Base-by-base conservation (phyloP, 2,113 vertebrate genomes). In the Thinocorus orbignyianus region DNA sequence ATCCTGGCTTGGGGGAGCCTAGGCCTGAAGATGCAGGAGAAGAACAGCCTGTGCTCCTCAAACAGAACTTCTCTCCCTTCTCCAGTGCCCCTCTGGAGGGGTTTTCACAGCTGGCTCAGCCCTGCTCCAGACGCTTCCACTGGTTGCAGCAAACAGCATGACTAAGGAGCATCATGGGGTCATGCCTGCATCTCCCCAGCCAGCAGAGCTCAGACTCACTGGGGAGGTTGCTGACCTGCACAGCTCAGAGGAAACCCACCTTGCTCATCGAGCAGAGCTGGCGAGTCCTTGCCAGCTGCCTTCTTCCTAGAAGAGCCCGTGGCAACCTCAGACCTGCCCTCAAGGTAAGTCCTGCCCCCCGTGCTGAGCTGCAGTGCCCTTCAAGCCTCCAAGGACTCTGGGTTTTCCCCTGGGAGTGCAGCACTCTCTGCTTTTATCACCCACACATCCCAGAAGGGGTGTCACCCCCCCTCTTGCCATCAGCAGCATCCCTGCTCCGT, bases 121-220 rank as follows among this genome's bases (percentile, higher is more conserved):
- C 2, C 49, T 83, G 42, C 42, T 26, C 15, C 1, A 8, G 37
- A 70, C 44, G 49, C 66, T 69, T 90, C 74, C 71, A 91, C 42
- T 91, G 58, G 68, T 66, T 86, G 82, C 88, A 88, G 44, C 64
- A 30, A 88, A 54, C 35, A 42, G 17, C 30, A 15, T 60, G 85
- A 68, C 55, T 90, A 66, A 91, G 69, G 62, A 46, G 66, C 3
- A 2, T n/a, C 68, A 81, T 1, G 16, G 62, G 51, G 64, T 58
- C 0, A 0, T 1, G 23, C 30, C 57, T 48, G 52, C 0, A 0
- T 25, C 61, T 74, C 39, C 80, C 42, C 61, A 68, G 55, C 13
- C 25, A 1, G 11, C 3, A 1, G 46, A 71, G 44, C 57, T 72
- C 78, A 49, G 44, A 14, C 46, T 94, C 22, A 15, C 66, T 62